Conservation (phyloP, 2,888 invertebrate genomes). For the Emesis furor region DNA sequence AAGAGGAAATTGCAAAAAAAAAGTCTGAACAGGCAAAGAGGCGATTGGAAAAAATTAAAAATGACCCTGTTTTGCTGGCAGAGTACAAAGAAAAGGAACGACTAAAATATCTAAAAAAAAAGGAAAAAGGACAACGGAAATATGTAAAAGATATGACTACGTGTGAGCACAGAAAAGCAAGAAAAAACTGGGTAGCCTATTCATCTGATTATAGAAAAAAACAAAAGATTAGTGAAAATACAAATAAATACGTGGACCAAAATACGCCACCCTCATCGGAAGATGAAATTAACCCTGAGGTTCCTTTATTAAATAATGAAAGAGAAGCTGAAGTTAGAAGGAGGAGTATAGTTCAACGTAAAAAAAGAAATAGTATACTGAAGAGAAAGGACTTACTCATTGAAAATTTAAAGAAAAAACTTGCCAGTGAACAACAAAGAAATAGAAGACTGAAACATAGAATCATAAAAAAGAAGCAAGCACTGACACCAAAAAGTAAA, state of each 20-base stretch:
- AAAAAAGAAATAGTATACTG: constrained; percentile 20
- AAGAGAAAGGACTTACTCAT: constrained; percentile 10
- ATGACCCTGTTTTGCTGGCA: too few species aligned
- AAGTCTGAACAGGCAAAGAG: constrained; percentile 30
- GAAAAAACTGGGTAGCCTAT: background rate
- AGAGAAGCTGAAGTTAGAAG: constrained; percentile 17
- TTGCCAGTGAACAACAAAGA: too few species aligned
- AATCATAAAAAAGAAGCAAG: too few species aligned
- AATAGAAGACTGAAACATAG: too few species aligned
- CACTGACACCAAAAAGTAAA: too few species aligned
- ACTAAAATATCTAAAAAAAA: constrained; percentile 46
- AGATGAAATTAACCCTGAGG: background rate
- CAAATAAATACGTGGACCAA: constrained; percentile 2
- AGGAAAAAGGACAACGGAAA: constrained; percentile 25
- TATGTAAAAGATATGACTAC: constrained; percentile 28
- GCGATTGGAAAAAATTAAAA: constrained; percentile 23
- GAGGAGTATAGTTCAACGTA: constrained; percentile 14
- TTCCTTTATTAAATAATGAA: constrained; percentile 11
- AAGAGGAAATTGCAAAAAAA: constrained; percentile 6
- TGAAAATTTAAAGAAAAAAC: background rate
- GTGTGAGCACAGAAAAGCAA: constrained; percentile 1
- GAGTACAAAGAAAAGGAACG: constrained; percentile 28
- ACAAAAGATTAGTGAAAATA: background rate
- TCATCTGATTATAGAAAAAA: too few species aligned
- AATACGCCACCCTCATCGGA: constrained; percentile 19